Base-by-base conservation (phyloP, 2,888 invertebrate genomes). In the Caenorhabditis sp. region DNA sequence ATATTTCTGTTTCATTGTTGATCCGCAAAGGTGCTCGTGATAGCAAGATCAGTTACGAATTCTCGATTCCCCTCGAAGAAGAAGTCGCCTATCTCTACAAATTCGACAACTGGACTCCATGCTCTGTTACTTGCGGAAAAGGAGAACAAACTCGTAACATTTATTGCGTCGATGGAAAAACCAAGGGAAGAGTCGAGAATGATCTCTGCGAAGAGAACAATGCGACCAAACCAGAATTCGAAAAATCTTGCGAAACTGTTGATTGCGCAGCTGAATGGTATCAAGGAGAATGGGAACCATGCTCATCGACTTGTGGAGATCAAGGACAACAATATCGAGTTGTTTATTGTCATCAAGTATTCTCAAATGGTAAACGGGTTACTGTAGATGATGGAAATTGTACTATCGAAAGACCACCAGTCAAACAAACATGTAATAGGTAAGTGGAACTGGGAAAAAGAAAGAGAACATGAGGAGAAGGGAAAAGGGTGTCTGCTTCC, bases 71-170 rank as follows among this genome's bases (percentile, higher is more conserved):
- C 0, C 91, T 92, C 60, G 92, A 93, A 84, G 92, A 93, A 85
- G 85, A 84, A 54, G 85, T 86, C 63, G 88, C 86, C 67, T 96
- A 95, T 89, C 91, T 92, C 57, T 97, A 97, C 96, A 91, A 92
- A 50, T 91, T 91, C 80, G 92, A 92, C 54, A 91, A 92, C 76
- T 96, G 93, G 89, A 92, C 92, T 0, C 91, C 92, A 0, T 97
- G 97, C 90, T 93, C 92, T 81, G 91, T 91, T n/a, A 91, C 92
- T 10, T 97, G 97, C 87, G 97, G 95, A 20, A 94, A 94, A 90
- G 97, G 96, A 92, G 90, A 80, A 76, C 93, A 93, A 90, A 91
- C 91, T 0, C 91, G 95, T 67, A 91, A 91, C 78, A 93, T 95
- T 0, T 92, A 91, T 25, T 96, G 95, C 87, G 93, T 93, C 14